phyloP scores from a whole-genome alignment of 2,113 vertebrate genomes.

The Crypturellus undulatus region DNA sequence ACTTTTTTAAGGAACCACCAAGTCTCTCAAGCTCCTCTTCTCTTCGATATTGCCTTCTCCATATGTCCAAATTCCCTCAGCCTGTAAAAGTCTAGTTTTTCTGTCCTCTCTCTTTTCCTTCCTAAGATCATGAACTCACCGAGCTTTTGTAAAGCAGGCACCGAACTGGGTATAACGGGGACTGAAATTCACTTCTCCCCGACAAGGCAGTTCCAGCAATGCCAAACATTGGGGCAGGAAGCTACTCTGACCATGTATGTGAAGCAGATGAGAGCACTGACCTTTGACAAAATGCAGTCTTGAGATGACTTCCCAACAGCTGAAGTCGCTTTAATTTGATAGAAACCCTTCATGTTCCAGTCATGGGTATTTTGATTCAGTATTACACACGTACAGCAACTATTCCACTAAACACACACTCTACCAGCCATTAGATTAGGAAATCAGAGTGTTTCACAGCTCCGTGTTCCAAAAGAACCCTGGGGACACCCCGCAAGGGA shows the following conservation, averaged over 20 bases:
- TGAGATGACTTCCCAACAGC: neutral
- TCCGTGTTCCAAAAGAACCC: neutral
- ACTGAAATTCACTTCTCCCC: neutral
- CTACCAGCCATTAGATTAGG: neutral
- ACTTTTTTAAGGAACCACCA: neutral
- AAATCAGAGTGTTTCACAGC: fast-evolving
- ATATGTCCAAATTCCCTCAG: neutral
- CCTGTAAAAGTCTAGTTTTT: neutral
- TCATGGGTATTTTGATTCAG: neutral
- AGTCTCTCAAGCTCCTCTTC: neutral
- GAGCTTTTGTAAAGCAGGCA: neutral
- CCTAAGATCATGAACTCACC: neutral
- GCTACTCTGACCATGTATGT: neutral
- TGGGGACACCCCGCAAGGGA: fast-evolving
- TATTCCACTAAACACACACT: fast-evolving
- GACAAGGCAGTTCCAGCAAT: neutral
- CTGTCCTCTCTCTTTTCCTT: neutral
- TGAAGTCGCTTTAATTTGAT: neutral
- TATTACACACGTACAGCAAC: neutral
- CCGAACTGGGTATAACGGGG: fast-evolving
- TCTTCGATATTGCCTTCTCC: neutral
- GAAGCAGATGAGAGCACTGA: neutral
- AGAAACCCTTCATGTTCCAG: neutral
- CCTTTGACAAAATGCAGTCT: neutral
- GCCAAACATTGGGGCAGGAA: fast-evolving